Base-by-base conservation (phyloP, 1,140 invertebrate genomes). In the Scaptodrosophila lebanonensis region DNA sequence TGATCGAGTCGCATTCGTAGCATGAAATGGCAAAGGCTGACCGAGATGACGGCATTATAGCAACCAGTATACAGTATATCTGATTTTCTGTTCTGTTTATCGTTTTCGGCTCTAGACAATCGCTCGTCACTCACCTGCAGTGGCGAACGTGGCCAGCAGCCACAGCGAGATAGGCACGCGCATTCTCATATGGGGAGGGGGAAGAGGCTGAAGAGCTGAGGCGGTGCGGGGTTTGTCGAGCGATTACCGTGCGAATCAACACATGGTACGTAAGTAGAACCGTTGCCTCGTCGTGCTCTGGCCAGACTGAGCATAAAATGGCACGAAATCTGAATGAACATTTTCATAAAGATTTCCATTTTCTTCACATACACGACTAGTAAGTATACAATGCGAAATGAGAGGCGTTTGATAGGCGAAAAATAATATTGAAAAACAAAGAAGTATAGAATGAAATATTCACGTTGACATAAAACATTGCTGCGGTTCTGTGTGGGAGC, bases 1-100 rank as follows among this genome's bases (percentile, higher is more conserved):
- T 77, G 22, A 75, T 35, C 27, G 83, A 83, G 61, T 85, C 83
- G 50, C 83, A 85, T 60, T 83, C 76, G 39, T 71, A 85, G 72
- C 83, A 85, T 33, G 43, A 77, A 60, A 85, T 84, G 43, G 75
- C 67, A 38, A 45, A 27, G 39, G 51, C 68, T 83, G 47, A 7
- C 2, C 18, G 15, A 8, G 7, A 38, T 20, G 50, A 36, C 18
- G 70, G n/a, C n/a, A n/a, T n/a, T n/a, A 70, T 75, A 66, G 71
- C 72, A 56, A 68, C 58, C 79, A 60, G n/a, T n/a, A 44, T 39
- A 39, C 27, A 32, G 18, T 16, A 8, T 35, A 5, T 33, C 17
- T 22, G 7, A 20, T 12, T 12, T 11, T 22, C 54, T 57, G 43
- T 65, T 68, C 72, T 68, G 68, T 77, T 32, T 79, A 75, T 77